phyloP scores from a whole-genome alignment of 2,113 vertebrate genomes.

The Callospermophilus lateralis region DNA sequence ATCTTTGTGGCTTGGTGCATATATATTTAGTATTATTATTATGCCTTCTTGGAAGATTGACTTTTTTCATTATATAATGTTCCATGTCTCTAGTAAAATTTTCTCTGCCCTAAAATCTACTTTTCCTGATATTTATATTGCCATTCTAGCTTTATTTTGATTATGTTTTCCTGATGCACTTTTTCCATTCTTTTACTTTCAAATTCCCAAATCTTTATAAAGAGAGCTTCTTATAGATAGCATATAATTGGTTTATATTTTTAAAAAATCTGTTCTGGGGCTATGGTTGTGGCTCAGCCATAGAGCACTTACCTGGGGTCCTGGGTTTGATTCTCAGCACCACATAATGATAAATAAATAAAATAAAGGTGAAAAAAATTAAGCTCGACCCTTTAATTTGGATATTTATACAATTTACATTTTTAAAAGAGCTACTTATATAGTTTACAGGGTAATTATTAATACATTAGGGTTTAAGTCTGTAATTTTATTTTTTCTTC shows the following conservation, averaged over 20 bases:
- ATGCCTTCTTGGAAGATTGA: neutral
- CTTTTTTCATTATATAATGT: neutral
- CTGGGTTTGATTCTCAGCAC: too few species aligned
- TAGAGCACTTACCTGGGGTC: too few species aligned
- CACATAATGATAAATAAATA: too few species aligned
- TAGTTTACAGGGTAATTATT: slow-evolving; percentile 3
- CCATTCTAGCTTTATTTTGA: neutral
- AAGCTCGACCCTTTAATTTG: neutral
- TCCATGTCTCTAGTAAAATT: neutral
- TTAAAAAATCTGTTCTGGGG: neutral
- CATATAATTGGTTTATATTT: neutral
- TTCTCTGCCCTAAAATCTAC: neutral
- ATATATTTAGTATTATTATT: neutral
- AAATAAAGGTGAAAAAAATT: too few species aligned
- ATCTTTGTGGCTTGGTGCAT: neutral
- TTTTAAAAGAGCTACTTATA: neutral
- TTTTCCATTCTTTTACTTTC: neutral
- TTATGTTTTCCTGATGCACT: neutral
- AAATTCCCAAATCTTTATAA: neutral
- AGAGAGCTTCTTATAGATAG: neutral
- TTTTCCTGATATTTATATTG: neutral
- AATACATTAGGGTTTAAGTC: neutral
- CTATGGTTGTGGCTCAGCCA: too few species aligned
- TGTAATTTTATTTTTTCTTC: neutral
- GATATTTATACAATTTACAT: neutral